phyloP scores from a whole-genome alignment of 2,888 invertebrate genomes.

The Orgyia antiqua region DNA sequence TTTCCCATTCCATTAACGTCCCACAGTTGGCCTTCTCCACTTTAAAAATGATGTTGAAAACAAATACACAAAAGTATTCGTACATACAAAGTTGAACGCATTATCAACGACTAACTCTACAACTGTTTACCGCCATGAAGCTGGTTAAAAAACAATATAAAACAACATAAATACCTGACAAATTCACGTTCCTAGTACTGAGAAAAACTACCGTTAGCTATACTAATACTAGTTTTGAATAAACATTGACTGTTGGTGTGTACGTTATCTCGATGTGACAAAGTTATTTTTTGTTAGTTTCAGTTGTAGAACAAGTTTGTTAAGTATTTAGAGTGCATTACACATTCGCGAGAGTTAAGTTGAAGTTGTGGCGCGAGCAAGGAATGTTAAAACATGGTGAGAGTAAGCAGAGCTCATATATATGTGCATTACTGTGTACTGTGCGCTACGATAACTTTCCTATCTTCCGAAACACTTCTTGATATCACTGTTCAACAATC shows the following conservation, averaged over 20 bases:
- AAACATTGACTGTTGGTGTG: slow-evolving; percentile 6
- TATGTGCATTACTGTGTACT: too few species aligned
- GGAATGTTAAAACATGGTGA: slow-evolving; percentile 33
- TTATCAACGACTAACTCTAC: too few species aligned
- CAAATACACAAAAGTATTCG: too few species aligned
- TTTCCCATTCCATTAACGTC: too few species aligned
- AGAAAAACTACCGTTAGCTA: slow-evolving; percentile 34
- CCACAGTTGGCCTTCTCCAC: too few species aligned
- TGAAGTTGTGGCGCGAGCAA: slow-evolving; percentile 34
- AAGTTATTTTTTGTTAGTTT: slow-evolving; percentile 10
- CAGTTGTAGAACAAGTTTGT: slow-evolving; percentile 9
- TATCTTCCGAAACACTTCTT: too few species aligned
- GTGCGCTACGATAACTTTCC: too few species aligned
- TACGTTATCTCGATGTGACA: slow-evolving; percentile 9
- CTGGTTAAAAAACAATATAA: slow-evolving; percentile 31
- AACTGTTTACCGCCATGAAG: slow-evolving; percentile 17
- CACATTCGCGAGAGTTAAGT: slow-evolving; percentile 45
- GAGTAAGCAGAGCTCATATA: too few species aligned
- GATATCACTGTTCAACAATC: too few species aligned
- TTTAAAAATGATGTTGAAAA: too few species aligned
- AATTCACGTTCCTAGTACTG: slow-evolving; percentile 26
- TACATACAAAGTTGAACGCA: too few species aligned
- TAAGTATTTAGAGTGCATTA: slow-evolving; percentile 41
- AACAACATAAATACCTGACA: slow-evolving; percentile 35
- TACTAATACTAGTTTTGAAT: slow-evolving; percentile 23